These are phyloP conservation scores for Sebastes steindachneri DNA, from an alignment of 2,797 vertebrate genomes.

Conservation along the genomic window DNA sequence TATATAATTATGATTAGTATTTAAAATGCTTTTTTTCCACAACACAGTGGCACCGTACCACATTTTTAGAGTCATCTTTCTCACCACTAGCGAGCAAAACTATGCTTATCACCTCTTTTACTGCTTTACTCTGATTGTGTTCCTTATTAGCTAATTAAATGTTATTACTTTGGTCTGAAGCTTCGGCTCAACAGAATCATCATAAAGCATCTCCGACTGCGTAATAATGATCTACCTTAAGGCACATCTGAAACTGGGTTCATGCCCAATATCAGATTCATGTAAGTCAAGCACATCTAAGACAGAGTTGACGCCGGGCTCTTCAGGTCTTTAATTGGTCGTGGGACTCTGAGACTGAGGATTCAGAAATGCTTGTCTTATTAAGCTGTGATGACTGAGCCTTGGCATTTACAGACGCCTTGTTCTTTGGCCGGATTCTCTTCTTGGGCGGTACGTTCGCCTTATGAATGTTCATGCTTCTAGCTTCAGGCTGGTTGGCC, in stretches of 20 bases:
- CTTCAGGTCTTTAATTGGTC: background rate
- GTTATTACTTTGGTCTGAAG: background rate
- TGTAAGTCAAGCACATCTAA: background rate
- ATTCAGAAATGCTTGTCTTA: background rate
- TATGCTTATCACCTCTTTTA: background rate
- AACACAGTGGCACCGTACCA: background rate
- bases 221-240: background rate
- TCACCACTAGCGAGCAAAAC: background rate
- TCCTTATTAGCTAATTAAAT: background rate
- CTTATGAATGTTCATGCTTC: background rate
- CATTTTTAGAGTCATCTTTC: background rate
- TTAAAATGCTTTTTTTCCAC: background rate
- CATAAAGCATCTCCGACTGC: background rate
- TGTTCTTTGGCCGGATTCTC: background rate
- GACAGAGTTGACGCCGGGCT: background rate
- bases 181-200: background rate
- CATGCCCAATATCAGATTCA: background rate
- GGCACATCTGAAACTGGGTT: background rate
- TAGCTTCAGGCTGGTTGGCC: constrained; percentile 30
- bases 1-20: background rate
- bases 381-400: background rate
- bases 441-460: background rate
- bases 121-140: background rate
- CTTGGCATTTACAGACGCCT: background rate
- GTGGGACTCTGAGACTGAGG: background rate